These are phyloP conservation scores for Lissocephala sabroskyi DNA, from an alignment of 2,888 invertebrate genomes.

Conservation along the genomic window DNA sequence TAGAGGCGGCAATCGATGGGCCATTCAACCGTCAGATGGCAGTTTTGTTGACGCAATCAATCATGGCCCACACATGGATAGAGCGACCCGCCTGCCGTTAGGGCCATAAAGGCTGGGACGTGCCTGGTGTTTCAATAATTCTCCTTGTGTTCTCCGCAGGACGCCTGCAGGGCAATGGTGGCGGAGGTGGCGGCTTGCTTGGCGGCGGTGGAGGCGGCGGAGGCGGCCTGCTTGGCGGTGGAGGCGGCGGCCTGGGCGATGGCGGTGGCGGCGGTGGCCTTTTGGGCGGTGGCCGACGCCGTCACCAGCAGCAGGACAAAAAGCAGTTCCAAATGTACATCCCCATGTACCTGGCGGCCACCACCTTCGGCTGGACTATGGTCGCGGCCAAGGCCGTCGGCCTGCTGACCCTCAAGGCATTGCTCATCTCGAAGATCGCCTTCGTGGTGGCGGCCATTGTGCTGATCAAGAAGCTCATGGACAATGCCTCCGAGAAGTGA, in stretches of 20 bases:
- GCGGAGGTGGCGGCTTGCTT: conserved; percentile 21
- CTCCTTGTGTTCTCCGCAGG: no score
- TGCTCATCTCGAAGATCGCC: conserved; percentile 80
- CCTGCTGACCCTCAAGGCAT: conserved; percentile 78
- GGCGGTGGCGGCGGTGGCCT: conserved; percentile 39
- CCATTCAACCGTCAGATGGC: neutral
- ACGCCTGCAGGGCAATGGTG: conserved; percentile 46
- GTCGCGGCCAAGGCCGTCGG: conserved; percentile 78
- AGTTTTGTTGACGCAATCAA: conserved; percentile 28
- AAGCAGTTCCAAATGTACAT: conserved; percentile 78
- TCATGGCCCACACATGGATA: conserved; percentile 24
- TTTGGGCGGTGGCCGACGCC: conserved; percentile 56
- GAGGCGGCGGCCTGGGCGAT: conserved; percentile 31
- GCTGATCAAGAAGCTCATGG: conserved; percentile 77
- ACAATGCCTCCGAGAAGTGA: conserved; percentile 74
- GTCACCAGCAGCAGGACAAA: conserved; percentile 73
- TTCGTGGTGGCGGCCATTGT: conserved; percentile 78
- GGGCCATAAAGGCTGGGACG: conserved; percentile 40
- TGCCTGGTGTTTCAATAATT: no score
- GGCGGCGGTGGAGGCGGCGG: conserved; percentile 32
- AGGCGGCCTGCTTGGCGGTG: conserved; percentile 26
- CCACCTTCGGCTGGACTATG: conserved; percentile 78
- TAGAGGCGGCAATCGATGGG: conserved; percentile 31
- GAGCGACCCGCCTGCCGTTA: conserved; percentile 18
- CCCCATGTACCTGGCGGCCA: conserved; percentile 80